Evolutionary conservation across 1,140 invertebrate species (phyloP), one percentile per base, ranked within the genome.

Genomic region (Rhynchophorus ferrugineus): DNA sequence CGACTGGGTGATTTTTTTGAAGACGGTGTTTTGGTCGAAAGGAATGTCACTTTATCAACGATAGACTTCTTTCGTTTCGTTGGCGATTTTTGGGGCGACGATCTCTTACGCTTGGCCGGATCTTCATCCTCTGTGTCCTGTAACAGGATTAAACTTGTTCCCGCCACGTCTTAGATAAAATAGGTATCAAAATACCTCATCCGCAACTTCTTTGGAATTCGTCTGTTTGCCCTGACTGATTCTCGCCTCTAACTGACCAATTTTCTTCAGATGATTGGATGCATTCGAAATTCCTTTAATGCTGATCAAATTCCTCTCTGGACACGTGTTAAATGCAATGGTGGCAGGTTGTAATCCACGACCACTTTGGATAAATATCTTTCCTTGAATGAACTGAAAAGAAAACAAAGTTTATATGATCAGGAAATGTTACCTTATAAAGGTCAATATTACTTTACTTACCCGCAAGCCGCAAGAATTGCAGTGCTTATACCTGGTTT

Each of bases 391-490:
- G 13, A 38, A 17, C n/a, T 38, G 36, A 14, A 14, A 17, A 13
- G 5, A 38, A 38, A 6, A 38, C 5, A 13, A 17, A 38, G 13
- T 29, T 29, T 29, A 29, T 29, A 6, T 29, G 24, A 29, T 11
- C 42, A 24, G 20, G 7, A 11, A 20, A 44, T 44, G 20, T 20
- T 43, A 48, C 16, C 24, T 29, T n/a, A n/a, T n/a, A n/a, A n/a
- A n/a, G n/a, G n/a, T n/a, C n/a, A n/a, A n/a, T n/a, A n/a, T n/a
- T 13, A 42, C 14, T 13, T 42, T 29, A 22, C 39, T 47, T 71
- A 79, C 78, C 63, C 78, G 76, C 45, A 73, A 74, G 42, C 81
- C 79, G 69, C 82, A 84, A 34, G 73, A 72, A 37, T 75, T 70
- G 58, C 82, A 84, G 67, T 84, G 82, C 52, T 75, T 72, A 21